These are phyloP conservation scores for Amiota communis DNA, from an alignment of 2,888 invertebrate species.

Conservation along the genomic window DNA sequence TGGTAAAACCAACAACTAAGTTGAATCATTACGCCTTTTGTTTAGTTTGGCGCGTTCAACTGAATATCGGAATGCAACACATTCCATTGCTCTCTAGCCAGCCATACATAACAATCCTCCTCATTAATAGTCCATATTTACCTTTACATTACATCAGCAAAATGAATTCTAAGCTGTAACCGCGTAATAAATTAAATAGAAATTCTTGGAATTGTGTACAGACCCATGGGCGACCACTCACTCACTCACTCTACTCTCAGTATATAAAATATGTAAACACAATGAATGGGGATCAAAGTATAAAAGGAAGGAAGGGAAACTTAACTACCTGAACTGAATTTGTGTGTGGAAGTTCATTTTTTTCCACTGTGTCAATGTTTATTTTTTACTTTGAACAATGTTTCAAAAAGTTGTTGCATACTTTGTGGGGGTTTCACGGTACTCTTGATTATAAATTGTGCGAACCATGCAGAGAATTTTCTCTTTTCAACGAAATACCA, in stretches of 20 bases:
- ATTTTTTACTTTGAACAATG: slow-evolving; percentile 61
- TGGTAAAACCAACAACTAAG: no score
- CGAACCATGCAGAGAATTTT: no score
- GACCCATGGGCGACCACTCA: slow-evolving; percentile 8
- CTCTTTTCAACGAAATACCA: no score
- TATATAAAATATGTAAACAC: no score
- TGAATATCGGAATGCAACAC: neutral
- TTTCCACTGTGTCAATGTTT: slow-evolving; percentile 55
- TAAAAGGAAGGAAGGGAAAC: no score
- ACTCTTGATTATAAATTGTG: no score
- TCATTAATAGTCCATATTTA: slow-evolving; percentile 49
- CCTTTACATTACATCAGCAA: slow-evolving; percentile 58
- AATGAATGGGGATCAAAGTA: no score
- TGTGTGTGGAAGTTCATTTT: neutral
- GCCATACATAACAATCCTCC: slow-evolving; percentile 12
- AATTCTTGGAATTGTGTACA: slow-evolving; percentile 39
- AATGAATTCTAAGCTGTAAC: slow-evolving; percentile 55
- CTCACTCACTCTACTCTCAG: neutral
- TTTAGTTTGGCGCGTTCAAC: neutral
- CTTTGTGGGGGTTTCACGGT: neutral
- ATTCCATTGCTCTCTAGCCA: no score
- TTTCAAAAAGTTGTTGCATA: slow-evolving; percentile 40
- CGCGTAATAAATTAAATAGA: slow-evolving; percentile 59
- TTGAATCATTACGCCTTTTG: slow-evolving; percentile 37
- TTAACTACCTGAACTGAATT: no score